Base-by-base conservation (phyloP, 2,888 invertebrate genomes). In the Troglohyphantes excavatus region DNA sequence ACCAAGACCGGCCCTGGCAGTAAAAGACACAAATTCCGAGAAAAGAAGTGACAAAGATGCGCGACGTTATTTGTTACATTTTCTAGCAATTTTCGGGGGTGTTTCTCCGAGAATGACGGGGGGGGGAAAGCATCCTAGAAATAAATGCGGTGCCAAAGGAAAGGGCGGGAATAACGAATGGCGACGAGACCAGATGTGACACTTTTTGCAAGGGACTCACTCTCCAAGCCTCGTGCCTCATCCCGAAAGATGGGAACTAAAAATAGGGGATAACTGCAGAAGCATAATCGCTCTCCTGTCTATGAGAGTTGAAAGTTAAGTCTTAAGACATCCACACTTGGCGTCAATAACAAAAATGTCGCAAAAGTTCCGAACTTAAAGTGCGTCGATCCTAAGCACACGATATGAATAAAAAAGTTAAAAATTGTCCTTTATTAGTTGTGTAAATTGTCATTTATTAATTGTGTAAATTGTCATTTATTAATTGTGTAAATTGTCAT, bases 151-250 rank as follows among this genome's bases (percentile, higher is more conserved):
- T 26, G 26, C 27, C 46, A 46, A 26, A 65, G 63, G 78, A 23
- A 33, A 78, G 13, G n/a, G 29, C 33, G 29, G 72, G 26, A 61
- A 72, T 83, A 83, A 83, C 72, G 63, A 83, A 72, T 72, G 63
- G 43, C 72, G 3, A 39, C 39, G 13, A 19, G 63, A 63, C 83
- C 83, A 83, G 83, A 83, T 83, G 83, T 83, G 82, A 70, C 61
- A 33, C 43, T 68, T 53, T 29, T n/a, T 26, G 27, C 61, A 63
- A 33, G 63, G 27, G 21, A 53, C 43, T 68, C 61, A 59, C 70
- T 81, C 70, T 9, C 59, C 82, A 29, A 39, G 53, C 21, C 59
- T 33, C 29, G 21, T 67, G 26, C 46, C 59, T 70, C 67, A 43
- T 43, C 46, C 26, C 11, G 43, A 33, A 63, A n/a, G n/a, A n/a